These are phyloP conservation scores for Monochamus saltuarius DNA, from an alignment of 1,140 invertebrate species.

Conservation along the genomic window DNA sequence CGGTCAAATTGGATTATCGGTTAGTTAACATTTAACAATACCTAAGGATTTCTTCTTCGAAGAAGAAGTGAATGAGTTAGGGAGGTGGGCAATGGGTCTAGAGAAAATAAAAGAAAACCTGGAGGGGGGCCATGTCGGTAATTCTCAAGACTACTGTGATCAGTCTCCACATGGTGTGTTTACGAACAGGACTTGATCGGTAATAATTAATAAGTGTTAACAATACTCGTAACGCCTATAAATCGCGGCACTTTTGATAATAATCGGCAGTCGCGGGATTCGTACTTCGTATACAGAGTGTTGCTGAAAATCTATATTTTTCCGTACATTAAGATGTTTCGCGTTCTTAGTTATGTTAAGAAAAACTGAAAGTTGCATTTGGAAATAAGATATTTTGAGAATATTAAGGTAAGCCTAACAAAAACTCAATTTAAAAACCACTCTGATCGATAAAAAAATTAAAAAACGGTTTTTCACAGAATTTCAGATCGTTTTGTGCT, in stretches of 20 bases:
- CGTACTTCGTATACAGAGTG: neutral
- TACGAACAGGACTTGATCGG: constrained; percentile 34
- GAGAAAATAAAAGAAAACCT: constrained; percentile 37
- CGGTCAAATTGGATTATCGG: constrained; percentile 6
- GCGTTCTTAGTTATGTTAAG: too few species aligned
- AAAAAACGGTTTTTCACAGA: too few species aligned
- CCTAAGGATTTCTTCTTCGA: constrained; percentile 9
- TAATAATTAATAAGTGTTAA: constrained; percentile 29
- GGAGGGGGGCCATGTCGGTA: constrained; percentile 34
- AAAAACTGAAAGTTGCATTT: too few species aligned
- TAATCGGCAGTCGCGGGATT: neutral
- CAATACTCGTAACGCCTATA: constrained; percentile 6
- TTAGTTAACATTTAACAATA: constrained; percentile 4
- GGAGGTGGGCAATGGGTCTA: constrained; percentile 20
- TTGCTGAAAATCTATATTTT: neutral
- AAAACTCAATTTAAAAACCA: too few species aligned
- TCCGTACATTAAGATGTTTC: too few species aligned
- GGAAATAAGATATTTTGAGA: too few species aligned
- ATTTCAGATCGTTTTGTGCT: too few species aligned
- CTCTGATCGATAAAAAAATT: too few species aligned
- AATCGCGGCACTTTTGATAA: constrained; percentile 4
- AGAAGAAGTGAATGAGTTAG: neutral
- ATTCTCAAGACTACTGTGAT: constrained; percentile 34
- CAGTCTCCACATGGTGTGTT: constrained; percentile 38
- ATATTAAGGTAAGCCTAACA: too few species aligned